Evolutionary conservation across 2,797 vertebrate species (phyloP), one percentile per base, ranked within the genome.

Genomic region (Tapera naevia): DNA sequence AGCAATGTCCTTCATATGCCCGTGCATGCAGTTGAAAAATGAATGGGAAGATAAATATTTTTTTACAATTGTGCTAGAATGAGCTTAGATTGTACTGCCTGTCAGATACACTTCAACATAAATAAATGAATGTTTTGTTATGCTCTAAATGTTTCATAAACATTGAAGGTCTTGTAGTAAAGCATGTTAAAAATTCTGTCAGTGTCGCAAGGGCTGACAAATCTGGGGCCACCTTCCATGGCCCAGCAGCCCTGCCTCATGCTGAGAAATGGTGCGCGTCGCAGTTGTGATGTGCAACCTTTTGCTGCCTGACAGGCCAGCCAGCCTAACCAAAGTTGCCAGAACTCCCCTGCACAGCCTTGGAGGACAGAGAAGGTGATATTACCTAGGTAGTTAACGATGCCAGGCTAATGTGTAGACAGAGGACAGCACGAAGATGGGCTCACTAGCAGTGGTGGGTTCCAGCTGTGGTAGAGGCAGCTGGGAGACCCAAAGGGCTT

Each of bases 231-330:
- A 1, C 25, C 33, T 86, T 50, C 48, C 51, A 21, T 25, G n/a
- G 46, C 41, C 25, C 0, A 0, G 19, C 28, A 85, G 18, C 48
- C 21, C 35, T 62, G 1, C 13, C n/a, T 73, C 3, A 0, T 8
- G 0, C 5, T 5, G 4, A 61, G 76, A 16, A 41, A 6, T 5
- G 39, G 25, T 39, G 22, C 5, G 1, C 1, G 4, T 15, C 5
- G 33, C 2, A 16, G 14, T 50, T 54, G 27, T 54, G 43, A 21
- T 23, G 43, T 27, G 15, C 46, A 65, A 71, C 35, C 24, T 39
- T 56, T 69, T 17, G 4, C 43, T 30, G 61, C 58, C 62, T 54
- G 43, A 16, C 4, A 9, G 67, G 33, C 37, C 33, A 33, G 37
- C 25, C 24, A 22, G 0, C 28, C 6, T 22, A 10, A 37, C 22